A percentile compares a stretch with the other conserved stretches of the same genome.
phyloP scores from a whole-genome alignment of 2,113 vertebrate species.

The Saccopteryx bilineata region DNA sequence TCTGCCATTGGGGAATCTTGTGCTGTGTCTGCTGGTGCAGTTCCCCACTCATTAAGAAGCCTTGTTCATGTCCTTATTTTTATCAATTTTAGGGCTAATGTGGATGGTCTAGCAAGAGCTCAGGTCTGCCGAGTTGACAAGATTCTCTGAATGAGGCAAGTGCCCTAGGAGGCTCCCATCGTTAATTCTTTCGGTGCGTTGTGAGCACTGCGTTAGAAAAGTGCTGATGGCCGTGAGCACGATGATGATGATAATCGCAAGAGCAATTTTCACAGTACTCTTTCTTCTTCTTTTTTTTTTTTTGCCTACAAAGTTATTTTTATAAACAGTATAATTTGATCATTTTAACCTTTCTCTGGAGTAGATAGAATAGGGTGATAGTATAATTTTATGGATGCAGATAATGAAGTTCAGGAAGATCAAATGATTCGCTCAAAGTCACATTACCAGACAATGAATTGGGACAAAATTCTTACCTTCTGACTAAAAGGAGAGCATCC shows the following conservation, averaged over 20 bases:
- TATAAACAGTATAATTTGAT: neutral
- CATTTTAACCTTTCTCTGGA: neutral
- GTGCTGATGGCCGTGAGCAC: neutral
- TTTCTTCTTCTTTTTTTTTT: neutral
- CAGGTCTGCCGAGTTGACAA: neutral
- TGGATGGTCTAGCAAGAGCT: neutral
- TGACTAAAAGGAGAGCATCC: neutral
- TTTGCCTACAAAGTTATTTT: neutral
- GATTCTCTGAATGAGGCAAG: neutral
- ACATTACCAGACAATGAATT: neutral
- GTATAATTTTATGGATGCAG: neutral
- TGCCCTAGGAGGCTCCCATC: neutral
- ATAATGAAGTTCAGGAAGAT: slow-evolving; percentile 3
- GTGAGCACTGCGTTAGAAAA: neutral
- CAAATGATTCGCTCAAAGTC: neutral
- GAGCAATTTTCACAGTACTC: neutral
- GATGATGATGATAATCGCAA: too few relatives aligned
- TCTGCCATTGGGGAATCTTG: neutral
- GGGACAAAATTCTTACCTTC: neutral
- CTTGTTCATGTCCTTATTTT: neutral
- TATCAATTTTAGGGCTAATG: neutral
- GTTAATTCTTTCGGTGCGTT: neutral
- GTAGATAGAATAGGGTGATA: neutral
- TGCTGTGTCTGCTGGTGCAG: neutral
- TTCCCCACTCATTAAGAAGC: neutral